Conservation (phyloP, 2,113 vertebrate species). For the Tragelaphus scriptus region DNA sequence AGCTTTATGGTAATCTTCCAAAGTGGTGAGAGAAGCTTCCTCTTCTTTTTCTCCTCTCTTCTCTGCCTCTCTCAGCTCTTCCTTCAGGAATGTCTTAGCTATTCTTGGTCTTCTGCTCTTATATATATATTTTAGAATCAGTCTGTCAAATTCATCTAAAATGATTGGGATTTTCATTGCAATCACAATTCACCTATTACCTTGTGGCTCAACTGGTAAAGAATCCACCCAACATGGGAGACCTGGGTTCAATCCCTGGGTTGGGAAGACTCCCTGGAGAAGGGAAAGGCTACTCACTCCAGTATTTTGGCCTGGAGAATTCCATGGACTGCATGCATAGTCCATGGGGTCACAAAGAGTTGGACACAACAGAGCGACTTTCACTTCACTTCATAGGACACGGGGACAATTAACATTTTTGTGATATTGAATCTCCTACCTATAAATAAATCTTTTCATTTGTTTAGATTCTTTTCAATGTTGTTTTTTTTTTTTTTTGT, state of each 20-base stretch:
- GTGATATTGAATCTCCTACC: neutral
- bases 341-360: neutral
- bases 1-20: neutral
- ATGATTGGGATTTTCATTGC: neutral
- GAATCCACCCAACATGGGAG: neutral
- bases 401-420: neutral
- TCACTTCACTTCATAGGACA: neutral
- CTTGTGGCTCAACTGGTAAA: neutral
- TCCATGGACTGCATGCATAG: neutral
- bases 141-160: neutral
- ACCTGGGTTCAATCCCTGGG: neutral
- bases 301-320: neutral
- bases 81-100: neutral
- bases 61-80: neutral
- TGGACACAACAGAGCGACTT: fast-evolving
- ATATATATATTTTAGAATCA: neutral
- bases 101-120: neutral
- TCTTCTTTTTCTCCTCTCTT: neutral
- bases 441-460: neutral
- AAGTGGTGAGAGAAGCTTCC: neutral
- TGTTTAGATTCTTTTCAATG: neutral
- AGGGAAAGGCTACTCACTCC: neutral
- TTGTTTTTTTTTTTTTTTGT: neutral
- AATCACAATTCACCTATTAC: neutral
- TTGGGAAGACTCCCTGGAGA: neutral